A percentile compares a stretch with the other conserved stretches of the same genome.
These are phyloP conservation scores for Formica selysi DNA, from an alignment of 1,140 invertebrate genomes.

Conservation along the genomic window DNA sequence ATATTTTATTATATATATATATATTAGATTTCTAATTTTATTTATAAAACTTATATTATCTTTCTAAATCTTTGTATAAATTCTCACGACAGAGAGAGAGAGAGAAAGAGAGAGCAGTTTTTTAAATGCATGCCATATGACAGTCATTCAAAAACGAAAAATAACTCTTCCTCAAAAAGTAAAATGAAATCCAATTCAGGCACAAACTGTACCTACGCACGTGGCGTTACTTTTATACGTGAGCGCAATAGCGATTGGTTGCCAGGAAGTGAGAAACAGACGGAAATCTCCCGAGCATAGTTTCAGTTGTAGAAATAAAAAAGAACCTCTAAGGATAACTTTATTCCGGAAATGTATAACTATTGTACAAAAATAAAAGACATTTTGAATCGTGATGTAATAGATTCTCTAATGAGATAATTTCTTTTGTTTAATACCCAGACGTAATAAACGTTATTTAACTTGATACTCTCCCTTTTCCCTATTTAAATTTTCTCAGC, in stretches of 20 bases:
- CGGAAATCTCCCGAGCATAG: not conserved
- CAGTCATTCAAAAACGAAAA: not conserved
- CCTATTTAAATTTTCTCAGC: not conserved
- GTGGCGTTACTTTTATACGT: not conserved
- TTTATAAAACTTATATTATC: not conserved
- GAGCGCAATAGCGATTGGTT: not conserved
- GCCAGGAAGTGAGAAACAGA: not conserved
- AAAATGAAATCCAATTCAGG: slow-evolving; percentile 13
- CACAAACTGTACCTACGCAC: not conserved
- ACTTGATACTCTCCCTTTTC: not conserved
- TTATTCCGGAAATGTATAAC: slow-evolving; percentile 25
- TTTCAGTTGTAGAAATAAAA: not conserved
- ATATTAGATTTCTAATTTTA: too few relatives aligned
- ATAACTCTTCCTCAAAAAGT: not conserved
- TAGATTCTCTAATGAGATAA: not conserved
- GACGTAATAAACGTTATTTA: not conserved
- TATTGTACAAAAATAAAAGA: slow-evolving; percentile 7
- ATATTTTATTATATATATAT: too few relatives aligned
- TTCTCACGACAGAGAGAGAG: not conserved
- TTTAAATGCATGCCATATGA: not conserved
- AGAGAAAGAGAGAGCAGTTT: not conserved
- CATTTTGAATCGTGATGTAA: slow-evolving; percentile 24
- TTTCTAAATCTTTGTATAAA: not conserved
- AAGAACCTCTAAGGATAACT: not conserved
- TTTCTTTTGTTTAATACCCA: not conserved